Base-by-base conservation (phyloP, 2,888 invertebrate species). In the Tenthredo mesomela region DNA sequence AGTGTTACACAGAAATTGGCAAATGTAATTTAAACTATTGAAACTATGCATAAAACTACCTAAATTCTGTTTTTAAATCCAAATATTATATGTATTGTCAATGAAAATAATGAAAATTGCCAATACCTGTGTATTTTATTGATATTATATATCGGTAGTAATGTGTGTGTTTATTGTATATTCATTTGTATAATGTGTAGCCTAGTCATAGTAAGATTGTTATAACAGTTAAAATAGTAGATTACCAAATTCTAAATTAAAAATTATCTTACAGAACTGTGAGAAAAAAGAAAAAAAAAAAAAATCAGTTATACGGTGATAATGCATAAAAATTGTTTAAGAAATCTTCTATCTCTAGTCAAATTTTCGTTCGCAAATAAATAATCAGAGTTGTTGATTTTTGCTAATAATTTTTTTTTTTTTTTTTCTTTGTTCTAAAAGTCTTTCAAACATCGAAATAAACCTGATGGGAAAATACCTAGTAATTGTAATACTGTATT, bases 141-240 rank as follows among this genome's bases (percentile, higher is more conserved):
- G 25, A 47, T 29, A 29, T 73, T 29, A 29, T 73, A 15, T 73
- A n/a, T 54, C n/a, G 54, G n/a, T n/a, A n/a, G n/a, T 54, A 54
- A 21, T 25, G 40, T 73, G n/a, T 73, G 43, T 43, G 37, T n/a
- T 73, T 73, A 15, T 40, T 73, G 43, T 73, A 43, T 43, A 10
- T 21, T 73, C n/a, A 73, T 43, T 43, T 73, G 73, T 73, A 73
- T 29, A 2, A 33, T 73, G 77, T 77, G n/a, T 29, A 77, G 77
- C 29, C 77, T 77, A 77, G 77, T 77, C 77, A 77, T 77, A 77
- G 54, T n/a, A 29, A 54, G 10, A 77, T 77, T 77, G 18, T 54
- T 54, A 33, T 54, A 33, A 50, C n/a, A 50, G 25, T 47, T 43
- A 54, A 40, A 25, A 43, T n/a, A 73, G 43, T n/a, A 43, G 43